Evolutionary conservation across 2,113 vertebrate genomes (phyloP), one percentile per base, ranked within the genome.

Genomic region (Trichomycterus rosablanca): DNA sequence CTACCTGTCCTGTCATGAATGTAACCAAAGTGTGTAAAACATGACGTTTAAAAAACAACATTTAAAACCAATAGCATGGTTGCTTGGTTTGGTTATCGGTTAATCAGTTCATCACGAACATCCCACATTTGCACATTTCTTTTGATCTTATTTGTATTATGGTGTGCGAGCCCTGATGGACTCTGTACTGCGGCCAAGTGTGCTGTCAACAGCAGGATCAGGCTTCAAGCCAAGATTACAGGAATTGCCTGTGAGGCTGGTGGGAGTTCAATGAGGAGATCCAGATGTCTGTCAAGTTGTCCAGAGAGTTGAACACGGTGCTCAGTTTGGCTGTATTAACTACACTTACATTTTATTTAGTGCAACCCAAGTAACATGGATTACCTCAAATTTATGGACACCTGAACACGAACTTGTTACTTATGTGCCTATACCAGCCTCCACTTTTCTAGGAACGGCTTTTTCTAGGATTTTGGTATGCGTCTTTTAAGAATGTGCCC

Each of bases 311-410:
- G 18, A 26, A 24, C 58, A 16, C 49, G 44, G 46, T 32, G 58
- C 22, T 45, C 19, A 19, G 42, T 58, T 53, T 43, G 49, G 19
- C 12, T 14, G 52, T 49, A 60, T 66, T 65, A 54, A 49, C 37
- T 8, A n/a, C 45, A 49, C 79, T 70, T 70, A 57, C 60, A 45
- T 61, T 8, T 4, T 42, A 7, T 5, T 16, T n/a, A n/a, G n/a
- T n/a, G n/a, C n/a, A n/a, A n/a, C n/a, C n/a, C n/a, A n/a, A 44
- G 24, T 51, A 32, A 34, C 28, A 35, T 35, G 34, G 34, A 11
- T 35, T 35, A 35, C n/a, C n/a, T n/a, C n/a, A n/a, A n/a, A n/a
- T n/a, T n/a, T n/a, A n/a, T n/a, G n/a, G n/a, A n/a, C n/a, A n/a
- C n/a, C n/a, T n/a, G n/a, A n/a, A n/a, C n/a, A n/a, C n/a, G n/a